Evolutionary conservation across 2,113 vertebrate genomes (phyloP).

Genomic region (Salvelinus sp.): DNA sequence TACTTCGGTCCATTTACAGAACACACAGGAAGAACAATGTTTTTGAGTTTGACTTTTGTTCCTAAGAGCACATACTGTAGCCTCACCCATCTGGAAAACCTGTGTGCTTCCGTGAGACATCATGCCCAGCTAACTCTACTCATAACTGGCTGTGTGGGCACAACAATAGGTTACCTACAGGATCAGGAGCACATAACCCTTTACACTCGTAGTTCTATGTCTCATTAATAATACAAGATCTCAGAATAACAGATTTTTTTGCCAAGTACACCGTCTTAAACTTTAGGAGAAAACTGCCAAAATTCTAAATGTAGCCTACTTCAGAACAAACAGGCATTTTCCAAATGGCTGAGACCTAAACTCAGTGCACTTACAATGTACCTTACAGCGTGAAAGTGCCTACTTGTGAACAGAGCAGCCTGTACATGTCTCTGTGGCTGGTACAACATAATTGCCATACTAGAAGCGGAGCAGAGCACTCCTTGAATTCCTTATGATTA

Average conservation of each 20-base stretch:
- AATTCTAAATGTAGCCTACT: too few species aligned
- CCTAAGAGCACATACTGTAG: neutral
- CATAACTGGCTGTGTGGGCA: constrained; percentile 22
- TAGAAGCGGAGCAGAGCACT: neutral
- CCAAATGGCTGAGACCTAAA: too few species aligned
- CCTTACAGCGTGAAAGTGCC: neutral
- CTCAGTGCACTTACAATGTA: neutral
- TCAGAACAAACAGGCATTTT: too few species aligned
- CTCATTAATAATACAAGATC: neutral
- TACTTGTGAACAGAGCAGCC: neutral
- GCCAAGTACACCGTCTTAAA: neutral
- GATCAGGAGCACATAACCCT: neutral
- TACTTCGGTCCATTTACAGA: constrained; percentile 17
- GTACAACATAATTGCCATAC: neutral
- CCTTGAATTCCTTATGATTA: neutral
- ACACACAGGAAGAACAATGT: constrained; percentile 20
- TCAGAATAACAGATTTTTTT: neutral
- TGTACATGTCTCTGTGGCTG: neutral
- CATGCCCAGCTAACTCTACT: constrained; percentile 9
- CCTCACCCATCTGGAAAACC: constrained; percentile 6
- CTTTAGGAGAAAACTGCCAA: too few species aligned
- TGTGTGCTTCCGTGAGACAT: constrained; percentile 31
- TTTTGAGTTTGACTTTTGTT: neutral
- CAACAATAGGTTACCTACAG: neutral
- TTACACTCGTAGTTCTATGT: neutral